These are phyloP conservation scores for Tyrannus savana DNA, from an alignment of 2,113 vertebrate genomes.

Conservation along the genomic window DNA sequence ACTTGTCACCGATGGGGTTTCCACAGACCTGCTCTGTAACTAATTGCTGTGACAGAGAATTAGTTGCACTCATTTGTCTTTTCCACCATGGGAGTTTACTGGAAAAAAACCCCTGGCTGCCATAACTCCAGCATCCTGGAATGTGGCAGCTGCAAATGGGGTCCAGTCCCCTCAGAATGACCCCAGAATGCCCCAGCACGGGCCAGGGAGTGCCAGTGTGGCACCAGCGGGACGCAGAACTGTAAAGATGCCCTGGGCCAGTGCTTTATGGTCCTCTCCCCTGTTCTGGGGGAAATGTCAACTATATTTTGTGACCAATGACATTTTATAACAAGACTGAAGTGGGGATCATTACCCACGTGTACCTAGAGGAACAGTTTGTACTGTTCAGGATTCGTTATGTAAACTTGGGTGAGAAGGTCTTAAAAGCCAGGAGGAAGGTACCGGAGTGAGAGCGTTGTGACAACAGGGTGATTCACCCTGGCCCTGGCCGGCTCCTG, in stretches of 20 bases:
- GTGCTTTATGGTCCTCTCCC: not conserved
- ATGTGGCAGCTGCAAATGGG: not conserved
- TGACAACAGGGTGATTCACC: constrained; percentile 39
- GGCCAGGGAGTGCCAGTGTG: not conserved
- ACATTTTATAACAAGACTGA: not conserved
- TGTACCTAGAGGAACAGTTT: not conserved
- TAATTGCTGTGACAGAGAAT: not conserved
- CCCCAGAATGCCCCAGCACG: fast-evolving
- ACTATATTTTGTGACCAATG: constrained; percentile 15
- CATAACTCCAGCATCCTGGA: not conserved
- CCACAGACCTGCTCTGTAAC: not conserved
- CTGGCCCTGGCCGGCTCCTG: not conserved
- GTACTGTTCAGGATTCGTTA: not conserved
- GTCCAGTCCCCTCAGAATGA: not conserved
- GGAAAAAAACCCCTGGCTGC: not conserved
- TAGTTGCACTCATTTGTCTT: not conserved
- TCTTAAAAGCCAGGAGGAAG: constrained; percentile 17
- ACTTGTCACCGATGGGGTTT: not conserved
- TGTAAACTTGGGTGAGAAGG: constrained; percentile 50
- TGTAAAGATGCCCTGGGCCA: not conserved
- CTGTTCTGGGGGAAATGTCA: not conserved
- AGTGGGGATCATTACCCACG: not conserved
- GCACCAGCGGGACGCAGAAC: not conserved
- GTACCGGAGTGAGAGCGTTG: not conserved
- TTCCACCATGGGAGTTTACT: not conserved